These are phyloP conservation scores for Drosophila suboccidentalis DNA, from an alignment of 2,888 invertebrate species.

Conservation along the genomic window DNA sequence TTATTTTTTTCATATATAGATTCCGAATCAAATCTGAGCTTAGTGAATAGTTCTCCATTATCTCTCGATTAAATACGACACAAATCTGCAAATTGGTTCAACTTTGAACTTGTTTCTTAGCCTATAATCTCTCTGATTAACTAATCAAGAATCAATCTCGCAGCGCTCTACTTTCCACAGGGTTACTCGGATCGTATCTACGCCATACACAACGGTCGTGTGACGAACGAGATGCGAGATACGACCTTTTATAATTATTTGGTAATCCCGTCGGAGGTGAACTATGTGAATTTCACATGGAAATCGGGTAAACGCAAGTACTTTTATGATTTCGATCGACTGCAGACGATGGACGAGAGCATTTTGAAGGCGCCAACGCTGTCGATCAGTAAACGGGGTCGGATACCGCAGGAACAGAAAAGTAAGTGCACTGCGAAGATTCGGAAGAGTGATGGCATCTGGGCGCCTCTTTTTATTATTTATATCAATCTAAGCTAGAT, in stretches of 20 bases:
- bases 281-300: constrained; percentile 96
- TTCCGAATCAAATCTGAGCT: no score
- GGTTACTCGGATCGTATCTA: constrained; percentile 87
- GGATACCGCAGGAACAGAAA: constrained; percentile 94
- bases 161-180: constrained; percentile 82
- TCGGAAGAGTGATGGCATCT: background rate
- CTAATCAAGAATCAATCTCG: background rate
- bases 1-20: no score
- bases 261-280: constrained; percentile 96
- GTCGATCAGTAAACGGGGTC: constrained; percentile 94
- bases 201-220: constrained; percentile 95
- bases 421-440: constrained; percentile 86
- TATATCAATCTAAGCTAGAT: constrained; percentile 86
- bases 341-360: constrained; percentile 93
- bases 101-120: background rate
- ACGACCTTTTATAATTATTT: constrained; percentile 95
- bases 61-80: background rate
- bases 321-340: constrained; percentile 94
- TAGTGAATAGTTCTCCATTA: no score
- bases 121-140: background rate
- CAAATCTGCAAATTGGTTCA: background rate
- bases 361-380: constrained; percentile 94
- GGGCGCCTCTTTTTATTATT: background rate
- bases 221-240: constrained; percentile 94
- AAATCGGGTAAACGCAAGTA: constrained; percentile 93